A percentile compares a stretch with the other conserved stretches of the same genome.
phyloP scores from a whole-genome alignment of 2,888 invertebrate genomes.

The Macrostomum cliftonense region DNA sequence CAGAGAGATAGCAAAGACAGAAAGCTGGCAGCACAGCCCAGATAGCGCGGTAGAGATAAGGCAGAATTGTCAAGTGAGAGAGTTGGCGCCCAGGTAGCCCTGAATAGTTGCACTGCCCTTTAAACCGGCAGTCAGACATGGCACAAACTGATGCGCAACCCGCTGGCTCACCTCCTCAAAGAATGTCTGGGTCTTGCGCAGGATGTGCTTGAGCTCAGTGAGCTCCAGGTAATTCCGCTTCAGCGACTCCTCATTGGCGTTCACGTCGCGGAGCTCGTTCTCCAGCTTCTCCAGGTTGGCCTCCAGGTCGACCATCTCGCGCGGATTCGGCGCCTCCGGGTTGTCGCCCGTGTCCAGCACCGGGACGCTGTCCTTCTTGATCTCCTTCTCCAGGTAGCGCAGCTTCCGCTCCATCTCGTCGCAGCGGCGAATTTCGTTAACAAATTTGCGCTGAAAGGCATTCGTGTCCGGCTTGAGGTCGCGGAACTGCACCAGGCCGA shows the following conservation, averaged over 20 bases:
- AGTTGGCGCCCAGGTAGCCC: too few species aligned
- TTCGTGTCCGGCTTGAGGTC: conserved; percentile 94
- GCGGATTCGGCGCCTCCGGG: conserved; percentile 90
- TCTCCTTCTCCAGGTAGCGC: conserved; percentile 78
- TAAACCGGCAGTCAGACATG: too few species aligned
- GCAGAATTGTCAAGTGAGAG: too few species aligned
- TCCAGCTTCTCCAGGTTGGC: conserved; percentile 85
- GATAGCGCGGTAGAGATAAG: too few species aligned
- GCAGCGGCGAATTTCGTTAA: conserved; percentile 86
- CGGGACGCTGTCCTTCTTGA: conserved; percentile 85
- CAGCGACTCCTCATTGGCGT: conserved; percentile 83
- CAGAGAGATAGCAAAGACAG: too few species aligned
- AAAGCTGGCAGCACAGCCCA: too few species aligned
- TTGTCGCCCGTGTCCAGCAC: conserved; percentile 95
- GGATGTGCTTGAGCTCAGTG: conserved; percentile 80
- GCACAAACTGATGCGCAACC: too few species aligned
- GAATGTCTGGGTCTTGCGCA: conserved; percentile 87
- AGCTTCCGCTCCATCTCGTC: conserved; percentile 97
- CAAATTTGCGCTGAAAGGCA: conserved; percentile 92
- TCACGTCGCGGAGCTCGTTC: conserved; percentile 89
- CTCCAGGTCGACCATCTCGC: conserved; percentile 98
- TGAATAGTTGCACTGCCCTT: too few species aligned
- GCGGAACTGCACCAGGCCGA: conserved; percentile 77
- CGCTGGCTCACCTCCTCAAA: conserved; percentile 57
- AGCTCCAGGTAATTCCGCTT: conserved; percentile 80